phyloP scores from a whole-genome alignment of 2,888 invertebrate species.

The Cordilura impudica region DNA sequence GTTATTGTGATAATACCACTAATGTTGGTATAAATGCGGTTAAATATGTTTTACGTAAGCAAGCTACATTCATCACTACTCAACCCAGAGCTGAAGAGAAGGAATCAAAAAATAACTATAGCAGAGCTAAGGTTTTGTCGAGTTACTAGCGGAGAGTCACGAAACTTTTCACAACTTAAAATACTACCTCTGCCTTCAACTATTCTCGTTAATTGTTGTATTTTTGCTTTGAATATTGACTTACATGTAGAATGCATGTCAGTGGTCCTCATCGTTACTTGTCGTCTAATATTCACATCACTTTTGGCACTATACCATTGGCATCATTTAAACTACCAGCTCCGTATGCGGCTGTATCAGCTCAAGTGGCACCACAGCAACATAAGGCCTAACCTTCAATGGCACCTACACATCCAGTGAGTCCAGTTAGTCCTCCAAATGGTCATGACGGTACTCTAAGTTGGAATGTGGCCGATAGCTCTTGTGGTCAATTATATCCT shows the following conservation, averaged over 20 bases:
- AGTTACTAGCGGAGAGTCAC: conserved; percentile 81
- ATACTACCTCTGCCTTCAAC: conserved; percentile 88
- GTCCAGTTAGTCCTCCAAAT: conserved; percentile 75
- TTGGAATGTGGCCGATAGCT: no score
- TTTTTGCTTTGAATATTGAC: conserved; percentile 87
- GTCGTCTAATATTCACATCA: no score
- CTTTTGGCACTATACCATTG: conserved; percentile 86
- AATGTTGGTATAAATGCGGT: conserved; percentile 83
- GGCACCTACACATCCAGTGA: conserved; percentile 77
- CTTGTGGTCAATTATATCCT: no score
- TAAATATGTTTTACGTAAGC: conserved; percentile 83
- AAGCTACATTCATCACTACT: conserved; percentile 83
- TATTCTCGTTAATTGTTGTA: conserved; percentile 85
- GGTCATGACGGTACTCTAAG: conserved; percentile 76
- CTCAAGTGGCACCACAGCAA: conserved; percentile 67
- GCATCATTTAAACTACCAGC: conserved; percentile 78
- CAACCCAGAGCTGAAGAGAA: no score
- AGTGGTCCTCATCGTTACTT: no score
- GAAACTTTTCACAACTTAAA: conserved; percentile 83
- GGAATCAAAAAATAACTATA: conserved; percentile 78
- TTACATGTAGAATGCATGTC: no score
- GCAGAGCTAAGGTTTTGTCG: conserved; percentile 84
- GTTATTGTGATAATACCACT: conserved; percentile 87
- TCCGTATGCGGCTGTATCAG: conserved; percentile 75
- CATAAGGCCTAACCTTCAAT: conserved; percentile 72